Evolutionary conservation across 2,113 vertebrate species (phyloP).

Genomic region (Sciurus niger): DNA sequence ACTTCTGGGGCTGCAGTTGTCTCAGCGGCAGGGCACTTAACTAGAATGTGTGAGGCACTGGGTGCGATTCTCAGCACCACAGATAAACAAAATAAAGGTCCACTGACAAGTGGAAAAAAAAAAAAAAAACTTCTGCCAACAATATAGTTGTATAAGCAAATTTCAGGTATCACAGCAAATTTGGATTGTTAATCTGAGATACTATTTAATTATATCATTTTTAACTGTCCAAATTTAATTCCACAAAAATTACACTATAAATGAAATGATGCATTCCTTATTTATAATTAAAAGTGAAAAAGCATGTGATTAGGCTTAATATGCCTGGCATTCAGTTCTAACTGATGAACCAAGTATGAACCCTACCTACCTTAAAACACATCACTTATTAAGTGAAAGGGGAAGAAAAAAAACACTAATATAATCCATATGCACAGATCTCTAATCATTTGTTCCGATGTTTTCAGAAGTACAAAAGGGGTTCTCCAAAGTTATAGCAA

Average conservation of each 20-base stretch:
- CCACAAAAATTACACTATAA: constrained; percentile 61
- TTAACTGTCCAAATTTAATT: constrained; percentile 47
- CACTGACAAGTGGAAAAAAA: too few species aligned
- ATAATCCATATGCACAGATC: neutral
- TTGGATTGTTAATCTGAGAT: constrained; percentile 19
- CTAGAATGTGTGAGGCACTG: too few species aligned
- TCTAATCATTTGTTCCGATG: neutral
- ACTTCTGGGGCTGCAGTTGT: neutral
- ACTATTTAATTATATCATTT: neutral
- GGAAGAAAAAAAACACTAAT: neutral
- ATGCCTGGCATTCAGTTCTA: neutral
- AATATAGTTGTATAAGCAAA: neutral
- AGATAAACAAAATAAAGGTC: too few species aligned
- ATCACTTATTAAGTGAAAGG: neutral
- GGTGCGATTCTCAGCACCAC: too few species aligned
- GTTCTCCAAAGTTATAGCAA: neutral
- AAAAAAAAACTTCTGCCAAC: neutral
- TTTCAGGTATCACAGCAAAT: neutral
- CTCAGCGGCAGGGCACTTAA: too few species aligned
- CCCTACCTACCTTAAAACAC: neutral
- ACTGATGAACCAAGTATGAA: constrained; percentile 58
- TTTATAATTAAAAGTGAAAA: constrained; percentile 31
- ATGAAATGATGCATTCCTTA: constrained; percentile 9
- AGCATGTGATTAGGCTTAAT: neutral
- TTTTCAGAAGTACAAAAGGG: constrained; percentile 51